Conservation (phyloP, 2,113 vertebrate genomes). For the Ifrita kowaldi region DNA sequence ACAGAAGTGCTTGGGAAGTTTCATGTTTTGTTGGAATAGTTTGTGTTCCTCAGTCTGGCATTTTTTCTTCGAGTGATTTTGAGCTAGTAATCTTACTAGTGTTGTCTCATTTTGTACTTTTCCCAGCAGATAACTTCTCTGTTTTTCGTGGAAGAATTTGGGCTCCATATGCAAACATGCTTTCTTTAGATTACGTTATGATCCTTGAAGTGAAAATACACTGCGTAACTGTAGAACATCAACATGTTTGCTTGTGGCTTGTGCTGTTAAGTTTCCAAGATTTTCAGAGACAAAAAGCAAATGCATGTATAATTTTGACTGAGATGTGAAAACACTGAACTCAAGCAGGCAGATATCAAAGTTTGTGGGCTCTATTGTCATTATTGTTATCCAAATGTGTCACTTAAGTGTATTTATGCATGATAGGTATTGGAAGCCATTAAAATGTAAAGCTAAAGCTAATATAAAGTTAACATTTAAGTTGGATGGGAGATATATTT, state of each 20-base stretch:
- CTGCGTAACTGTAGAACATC: neutral
- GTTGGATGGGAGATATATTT: neutral
- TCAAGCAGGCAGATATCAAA: neutral
- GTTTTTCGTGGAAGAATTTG: neutral
- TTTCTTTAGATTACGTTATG: neutral
- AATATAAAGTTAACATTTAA: neutral
- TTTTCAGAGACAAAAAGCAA: neutral
- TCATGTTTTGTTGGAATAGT: neutral
- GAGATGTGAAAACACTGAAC: neutral
- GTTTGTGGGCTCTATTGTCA: neutral
- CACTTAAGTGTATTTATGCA: neutral
- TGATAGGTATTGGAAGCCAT: neutral
- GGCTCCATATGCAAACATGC: neutral
- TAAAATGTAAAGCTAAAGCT: neutral
- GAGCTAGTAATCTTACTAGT: neutral
- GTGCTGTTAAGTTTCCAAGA: neutral
- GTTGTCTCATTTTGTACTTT: neutral
- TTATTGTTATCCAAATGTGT: neutral
- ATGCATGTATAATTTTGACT: neutral
- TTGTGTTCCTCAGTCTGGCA: neutral
- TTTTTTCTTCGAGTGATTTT: neutral
- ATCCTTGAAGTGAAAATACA: neutral
- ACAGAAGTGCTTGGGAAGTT: neutral
- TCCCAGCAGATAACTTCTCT: neutral
- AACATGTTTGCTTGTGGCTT: neutral